Evolutionary conservation across 1,140 invertebrate genomes (phyloP).

Genomic region (Temnothorax curvispinosus): DNA sequence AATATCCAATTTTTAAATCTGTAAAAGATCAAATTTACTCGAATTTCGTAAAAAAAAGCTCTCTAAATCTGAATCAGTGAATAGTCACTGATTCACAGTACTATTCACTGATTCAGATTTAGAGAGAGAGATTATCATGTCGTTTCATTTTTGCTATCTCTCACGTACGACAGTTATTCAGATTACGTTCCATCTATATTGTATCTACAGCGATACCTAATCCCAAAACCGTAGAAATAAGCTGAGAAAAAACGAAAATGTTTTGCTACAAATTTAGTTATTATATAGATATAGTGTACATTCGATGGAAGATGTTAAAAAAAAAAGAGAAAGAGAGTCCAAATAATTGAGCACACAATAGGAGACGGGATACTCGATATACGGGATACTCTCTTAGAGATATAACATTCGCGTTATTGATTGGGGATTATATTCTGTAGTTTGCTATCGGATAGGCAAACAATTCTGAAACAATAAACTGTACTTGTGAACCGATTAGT

Average conservation of each 20-base stretch:
- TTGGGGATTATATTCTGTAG: constrained; percentile 27
- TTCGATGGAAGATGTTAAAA: background rate
- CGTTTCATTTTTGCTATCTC: background rate
- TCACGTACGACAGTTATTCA: background rate
- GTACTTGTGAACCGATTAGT: background rate
- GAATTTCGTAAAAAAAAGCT: background rate
- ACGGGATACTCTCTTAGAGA: background rate
- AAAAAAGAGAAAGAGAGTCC: background rate
- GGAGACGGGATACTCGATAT: background rate
- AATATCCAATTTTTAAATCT: background rate
- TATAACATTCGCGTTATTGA: constrained; percentile 29
- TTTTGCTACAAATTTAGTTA: background rate
- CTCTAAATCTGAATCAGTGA: too few relatives aligned
- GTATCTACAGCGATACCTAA: background rate
- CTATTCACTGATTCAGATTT: too few relatives aligned
- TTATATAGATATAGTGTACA: background rate
- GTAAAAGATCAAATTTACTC: background rate
- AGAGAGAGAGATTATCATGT: background rate
- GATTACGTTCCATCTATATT: constrained; percentile 7
- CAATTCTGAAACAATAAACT: background rate
- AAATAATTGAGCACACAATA: constrained; percentile 22
- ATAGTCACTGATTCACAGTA: too few relatives aligned
- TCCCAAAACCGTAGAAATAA: background rate
- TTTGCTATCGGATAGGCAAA: background rate
- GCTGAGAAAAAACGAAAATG: background rate